phyloP scores from a whole-genome alignment of 2,888 invertebrate genomes.

The Callimorpha dominula region DNA sequence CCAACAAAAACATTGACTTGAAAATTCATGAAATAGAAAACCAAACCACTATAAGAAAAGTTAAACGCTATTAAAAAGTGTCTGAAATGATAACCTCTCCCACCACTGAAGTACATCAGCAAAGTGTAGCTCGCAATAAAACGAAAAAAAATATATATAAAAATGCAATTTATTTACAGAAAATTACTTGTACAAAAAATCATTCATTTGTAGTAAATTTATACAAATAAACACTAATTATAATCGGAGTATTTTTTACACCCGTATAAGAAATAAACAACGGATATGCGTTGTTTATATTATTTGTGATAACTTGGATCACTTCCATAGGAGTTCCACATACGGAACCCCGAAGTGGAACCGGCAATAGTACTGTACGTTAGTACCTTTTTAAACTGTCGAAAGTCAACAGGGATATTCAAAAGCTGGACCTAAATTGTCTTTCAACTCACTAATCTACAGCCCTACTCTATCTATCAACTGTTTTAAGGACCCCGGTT shows the following conservation, averaged over 20 bases:
- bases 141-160: conserved; percentile 39
- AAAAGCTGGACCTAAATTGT: not conserved
- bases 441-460: not conserved
- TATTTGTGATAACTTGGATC: conserved; percentile 1
- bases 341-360: not conserved
- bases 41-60: no score
- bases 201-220: conserved; percentile 39
- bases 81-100: no score
- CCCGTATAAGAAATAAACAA: conserved; percentile 36
- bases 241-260: conserved; percentile 53
- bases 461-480: no score
- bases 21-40: not conserved
- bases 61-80: no score
- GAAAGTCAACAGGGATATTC: not conserved
- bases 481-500: not conserved
- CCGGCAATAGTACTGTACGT: not conserved
- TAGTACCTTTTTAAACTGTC: not conserved
- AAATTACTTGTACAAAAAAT: conserved; percentile 62
- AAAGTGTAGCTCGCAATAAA: conserved; percentile 25
- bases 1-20: no score
- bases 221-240: conserved; percentile 45
- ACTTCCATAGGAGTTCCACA: not conserved
- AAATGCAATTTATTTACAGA: conserved; percentile 65
- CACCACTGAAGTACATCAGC: no score
- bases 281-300: not conserved